Percentiles rank a stretch among this genome's conserved stretches.
Evolutionary conservation across 2,888 invertebrate species (phyloP).

Genomic region (Pristionchus mayeri): DNA sequence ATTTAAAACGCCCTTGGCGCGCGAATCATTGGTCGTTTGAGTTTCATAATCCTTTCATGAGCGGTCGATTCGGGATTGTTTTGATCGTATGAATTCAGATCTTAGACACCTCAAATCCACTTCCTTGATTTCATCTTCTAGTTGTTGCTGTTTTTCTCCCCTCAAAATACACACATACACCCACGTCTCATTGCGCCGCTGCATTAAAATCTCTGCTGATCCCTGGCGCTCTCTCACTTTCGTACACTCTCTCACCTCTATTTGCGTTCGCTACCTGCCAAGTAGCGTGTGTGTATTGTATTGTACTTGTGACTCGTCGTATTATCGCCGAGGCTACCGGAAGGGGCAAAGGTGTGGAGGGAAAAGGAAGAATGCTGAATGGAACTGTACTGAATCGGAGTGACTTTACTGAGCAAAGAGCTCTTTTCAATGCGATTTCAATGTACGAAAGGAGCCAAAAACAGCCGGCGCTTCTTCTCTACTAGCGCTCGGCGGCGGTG

Average conservation of each 20-base stretch:
- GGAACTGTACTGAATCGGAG: background rate
- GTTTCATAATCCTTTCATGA: too few relatives aligned
- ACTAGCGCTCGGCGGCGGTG: too few relatives aligned
- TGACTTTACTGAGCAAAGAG: background rate
- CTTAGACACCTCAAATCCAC: too few relatives aligned
- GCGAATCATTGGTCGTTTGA: background rate
- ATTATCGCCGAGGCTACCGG: slow-evolving; percentile 1
- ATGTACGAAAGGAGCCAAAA: background rate
- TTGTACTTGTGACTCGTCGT: slow-evolving; percentile 24
- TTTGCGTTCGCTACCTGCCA: slow-evolving; percentile 28
- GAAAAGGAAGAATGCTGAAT: background rate
- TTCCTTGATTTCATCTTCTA: background rate
- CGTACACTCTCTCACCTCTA: background rate
- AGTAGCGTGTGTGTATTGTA: background rate
- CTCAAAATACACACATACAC: background rate
- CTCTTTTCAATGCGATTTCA: background rate
- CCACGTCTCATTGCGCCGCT: background rate
- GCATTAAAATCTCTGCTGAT: background rate
- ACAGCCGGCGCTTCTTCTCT: background rate
- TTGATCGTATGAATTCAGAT: too few relatives aligned
- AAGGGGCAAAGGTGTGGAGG: background rate
- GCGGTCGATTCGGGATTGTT: too few relatives aligned
- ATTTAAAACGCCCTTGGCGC: background rate
- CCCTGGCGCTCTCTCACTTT: background rate
- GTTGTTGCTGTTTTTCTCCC: background rate